Evolutionary conservation across 2,797 vertebrate genomes (phyloP), one percentile per base, ranked within the genome.

Genomic region (Onychomys arenicola): DNA sequence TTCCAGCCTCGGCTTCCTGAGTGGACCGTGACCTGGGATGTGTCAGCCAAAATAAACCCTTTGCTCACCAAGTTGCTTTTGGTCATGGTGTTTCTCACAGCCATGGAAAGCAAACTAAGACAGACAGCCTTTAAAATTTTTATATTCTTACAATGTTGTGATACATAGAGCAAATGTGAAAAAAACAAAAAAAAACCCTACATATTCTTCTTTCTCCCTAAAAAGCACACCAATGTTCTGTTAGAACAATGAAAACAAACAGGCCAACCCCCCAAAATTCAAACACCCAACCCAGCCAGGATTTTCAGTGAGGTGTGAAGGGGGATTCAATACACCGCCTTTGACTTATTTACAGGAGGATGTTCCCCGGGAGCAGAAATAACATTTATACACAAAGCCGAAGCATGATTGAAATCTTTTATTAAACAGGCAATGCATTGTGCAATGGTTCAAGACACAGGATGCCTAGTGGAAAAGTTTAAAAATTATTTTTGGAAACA

Each of bases 401-500:
- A 84, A 61, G 77, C 80, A 59, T 46, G 82, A 91, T 83, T 78
- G 93, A 96, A 95, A 95, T 63, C 67, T 93, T 98, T 98, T 97
- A 98, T 97, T 97, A 95, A 94, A 97, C 97, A 97, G 97, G 96
- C 96, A 96, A 97, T 96, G 86, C 77, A 91, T 76, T 97, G 91
- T 95, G 95, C 83, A 97, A 52, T 11, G 75, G 83, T 76, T 91
- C 80, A 87, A 2, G 96, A 96, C 94, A 96, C 88, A 94, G 90
- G 90, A 91, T 7, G 91, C 94, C 81, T 49, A 59, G 95, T 93
- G 96, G 96, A 96, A 98, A 94, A 97, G 85, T 97, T 97, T 96
- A 96, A 93, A 98, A 97, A 97, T 95, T 92, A 61, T 69, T 95
- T 91, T 89, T 96, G 92, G 96, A 96, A 95, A 94, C 87, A 67